Evolutionary conservation across 2,797 vertebrate species (phyloP), one percentile per base, ranked within the genome.

Genomic region (Sciurus carolinensis): DNA sequence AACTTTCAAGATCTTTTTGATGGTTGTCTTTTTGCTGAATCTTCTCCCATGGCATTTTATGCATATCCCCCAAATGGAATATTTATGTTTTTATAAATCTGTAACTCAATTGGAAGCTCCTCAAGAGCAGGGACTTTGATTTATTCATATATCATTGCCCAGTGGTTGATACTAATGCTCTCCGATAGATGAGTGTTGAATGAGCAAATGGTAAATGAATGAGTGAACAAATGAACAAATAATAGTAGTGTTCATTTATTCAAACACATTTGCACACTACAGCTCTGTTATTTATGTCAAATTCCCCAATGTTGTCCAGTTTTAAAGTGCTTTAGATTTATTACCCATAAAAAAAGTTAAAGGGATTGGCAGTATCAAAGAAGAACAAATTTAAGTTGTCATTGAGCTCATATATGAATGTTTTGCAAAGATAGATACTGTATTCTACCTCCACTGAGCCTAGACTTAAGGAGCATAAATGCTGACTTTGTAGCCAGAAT

Each of bases 211-310:
- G 3, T 93, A 50, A 91, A 39, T 64, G 7, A 92, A 13, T 52
- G 30, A 17, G 18, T 30, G 3, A 77, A 64, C 10, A 33, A 47
- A 59, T 26, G 24, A 87, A 64, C 0, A 22, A 52, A 57, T 22
- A 84, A 84, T 90, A 72, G 17, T 72, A 91, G 54, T 52, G 11
- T 73, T 66, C 81, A 71, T 47, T 66, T 66, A 77, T 90, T 76
- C 30, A 87, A 92, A 26, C 18, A 52, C 10, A 87, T 54, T 57
- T 93, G 64, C 80, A 76, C 28, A 89, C 22, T 81, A 36, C 47
- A 59, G 67, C 15, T 83, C 90, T 95, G 30, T 69, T 69, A 93
- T 86, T 82, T 91, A 33, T 85, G 36, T 82, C 39, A 85, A 91
- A 79, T 54, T 1, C 1, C 4, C 14, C 14, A 39, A 22, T 81